Evolutionary conservation across 1,140 invertebrate species (phyloP), one percentile per base, ranked within the genome.

Genomic region (Venustaconcha ellipsiformis): DNA sequence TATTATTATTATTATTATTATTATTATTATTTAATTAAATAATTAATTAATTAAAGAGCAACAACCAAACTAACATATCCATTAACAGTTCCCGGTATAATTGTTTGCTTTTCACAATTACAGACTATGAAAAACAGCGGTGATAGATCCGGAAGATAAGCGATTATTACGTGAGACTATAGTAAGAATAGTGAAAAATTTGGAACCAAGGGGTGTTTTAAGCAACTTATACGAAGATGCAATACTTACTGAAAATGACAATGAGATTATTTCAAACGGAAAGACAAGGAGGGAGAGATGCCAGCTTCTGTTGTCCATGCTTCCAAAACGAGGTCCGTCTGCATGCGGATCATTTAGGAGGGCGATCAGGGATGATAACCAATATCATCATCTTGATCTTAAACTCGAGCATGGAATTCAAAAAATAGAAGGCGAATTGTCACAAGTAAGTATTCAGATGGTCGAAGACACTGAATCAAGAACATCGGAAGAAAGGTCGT

Each of bases 211-310:
- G 12, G 63, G 30, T 26, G 20, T 65, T 15, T 65, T 26, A 30
- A 37, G 18, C n/a, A 18, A 65, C 5, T 65, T 65, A 26, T 37
- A 65, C 14, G 26, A 65, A 65, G 63, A 65, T 26, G 63, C 26
- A 13, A 15, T 65, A n/a, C 20, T 65, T 26, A 65, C 63, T 23
- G 63, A 65, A 37, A 65, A 37, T 65, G 63, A 65, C n/a, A 26
- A 1, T 65, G 63, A 65, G 48, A 26, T 65, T 20, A 65, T 65
- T 37, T 15, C 26, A 14, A 65, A 14, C 14, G 23, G 63, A 30
- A 65, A 65, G n/a, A 65, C 63, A 14, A 20, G 63, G 20, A 65
- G n/a, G 63, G 63, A 65, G n/a, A 13, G 63, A 65, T 65, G 63
- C 18, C n/a, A 15, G 2, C 26, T 30, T 26, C n/a, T 65, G 48